Evolutionary conservation across 2,888 invertebrate species (phyloP), one percentile per base, ranked within the genome.

Genomic region (Stictocephala bisonia): DNA sequence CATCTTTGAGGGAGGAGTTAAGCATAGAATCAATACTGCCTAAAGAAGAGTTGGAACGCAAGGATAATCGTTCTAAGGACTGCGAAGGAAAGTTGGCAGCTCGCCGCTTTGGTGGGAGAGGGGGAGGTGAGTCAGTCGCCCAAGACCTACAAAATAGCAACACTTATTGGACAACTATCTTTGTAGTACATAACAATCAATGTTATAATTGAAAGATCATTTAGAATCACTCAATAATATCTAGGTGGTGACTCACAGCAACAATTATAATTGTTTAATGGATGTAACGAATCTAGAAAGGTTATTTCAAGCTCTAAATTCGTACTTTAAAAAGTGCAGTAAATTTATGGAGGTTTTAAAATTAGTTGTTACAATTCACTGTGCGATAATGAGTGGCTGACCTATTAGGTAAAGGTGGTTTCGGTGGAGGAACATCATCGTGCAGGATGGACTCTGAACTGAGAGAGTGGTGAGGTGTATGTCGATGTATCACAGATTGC

Each of bases 21-120:
- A 95, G 85, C 84, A 94, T 93, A 0, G 95, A 96, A 84, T 95
- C 95, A 80, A 94, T 85, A 79, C 95, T 96, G 68, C 94, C 94
- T 71, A 89, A 84, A 77, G 90, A 85, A 75, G 89, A 89, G 83
- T 91, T 91, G 48, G 94, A 94, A 79, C 93, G 88, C 76, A 93
- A 86, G 0, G 81, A 81, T 9, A 81, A 73, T 27, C 78, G 74
- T 53, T 81, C 81, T 75, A 81, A 75, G 4, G 79, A 77, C 26
- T 50, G 41, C 44, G 67, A 64, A 24, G 71, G 67, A 64, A 22
- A 53, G 18, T 50, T 35, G 9, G 56, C 40, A 11, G 26, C 31
- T 4, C 58, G 64, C 11, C 86, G 87, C 85, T 89, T 89, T 69
- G 85, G 87, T 53, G 89, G 89, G 82, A 89, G 83, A 80, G 88